Conservation (phyloP, 2,888 invertebrate genomes). For the Allacma fusca region DNA sequence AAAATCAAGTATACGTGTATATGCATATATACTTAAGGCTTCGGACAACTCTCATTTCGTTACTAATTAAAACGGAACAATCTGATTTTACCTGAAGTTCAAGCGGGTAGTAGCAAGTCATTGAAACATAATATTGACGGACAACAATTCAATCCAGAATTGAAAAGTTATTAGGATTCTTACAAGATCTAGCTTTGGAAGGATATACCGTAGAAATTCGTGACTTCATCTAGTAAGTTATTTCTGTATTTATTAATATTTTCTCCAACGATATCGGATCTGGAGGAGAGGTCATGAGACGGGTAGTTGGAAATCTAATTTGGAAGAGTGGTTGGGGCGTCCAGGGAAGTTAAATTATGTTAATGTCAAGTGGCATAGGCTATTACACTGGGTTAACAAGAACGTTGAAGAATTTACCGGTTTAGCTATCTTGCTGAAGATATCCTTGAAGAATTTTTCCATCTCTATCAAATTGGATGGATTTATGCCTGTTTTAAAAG, state of each 20-base stretch:
- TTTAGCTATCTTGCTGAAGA: constrained; percentile 36
- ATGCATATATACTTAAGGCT: no score
- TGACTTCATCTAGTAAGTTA: constrained; percentile 44
- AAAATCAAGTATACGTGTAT: no score
- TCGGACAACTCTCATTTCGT: no score
- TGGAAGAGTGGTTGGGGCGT: constrained; percentile 46
- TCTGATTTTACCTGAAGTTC: constrained; percentile 37
- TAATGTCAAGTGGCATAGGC: constrained; percentile 50
- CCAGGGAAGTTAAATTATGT: constrained; percentile 54
- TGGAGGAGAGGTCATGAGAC: not conserved
- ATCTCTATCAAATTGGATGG: constrained; percentile 53
- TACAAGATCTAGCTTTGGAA: constrained; percentile 49
- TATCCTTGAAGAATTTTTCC: constrained; percentile 54
- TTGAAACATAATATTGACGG: not conserved
- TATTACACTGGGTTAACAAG: constrained; percentile 47
- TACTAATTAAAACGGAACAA: no score
- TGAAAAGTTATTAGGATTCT: constrained; percentile 44
- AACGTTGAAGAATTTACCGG: constrained; percentile 31
- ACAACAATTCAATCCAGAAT: constrained; percentile 45
- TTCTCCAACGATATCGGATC: not conserved
- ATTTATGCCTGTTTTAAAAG: constrained; percentile 49
- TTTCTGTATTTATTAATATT: constrained; percentile 24
- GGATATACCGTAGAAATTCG: constrained; percentile 51
- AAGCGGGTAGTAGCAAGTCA: not conserved
- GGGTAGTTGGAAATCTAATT: constrained; percentile 18